Conservation (phyloP, 2,113 vertebrate species). For the Myotis brandtii region DNA sequence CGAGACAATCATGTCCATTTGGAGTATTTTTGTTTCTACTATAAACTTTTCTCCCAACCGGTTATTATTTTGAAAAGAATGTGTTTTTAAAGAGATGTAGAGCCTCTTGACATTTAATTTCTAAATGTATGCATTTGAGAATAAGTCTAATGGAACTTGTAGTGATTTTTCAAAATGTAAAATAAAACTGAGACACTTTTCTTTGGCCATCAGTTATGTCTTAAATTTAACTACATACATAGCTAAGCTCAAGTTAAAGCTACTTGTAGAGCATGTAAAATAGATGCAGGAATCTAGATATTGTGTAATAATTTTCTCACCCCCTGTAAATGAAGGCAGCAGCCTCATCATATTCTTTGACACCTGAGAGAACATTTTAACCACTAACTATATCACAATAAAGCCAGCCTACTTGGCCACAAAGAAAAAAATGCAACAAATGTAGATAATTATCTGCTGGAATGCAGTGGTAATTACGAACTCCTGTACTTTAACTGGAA, state of each 20-base stretch:
- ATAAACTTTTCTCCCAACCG: not conserved
- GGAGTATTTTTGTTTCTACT: not conserved
- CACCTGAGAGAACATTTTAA: not conserved
- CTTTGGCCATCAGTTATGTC: not conserved
- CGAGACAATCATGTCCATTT: not conserved
- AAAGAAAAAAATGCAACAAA: not conserved
- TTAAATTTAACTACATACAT: not conserved
- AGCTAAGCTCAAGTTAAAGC: not conserved
- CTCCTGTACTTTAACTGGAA: slow-evolving; percentile 45
- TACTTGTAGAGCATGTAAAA: not conserved
- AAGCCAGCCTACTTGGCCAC: not conserved
- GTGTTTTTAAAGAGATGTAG: slow-evolving; percentile 52
- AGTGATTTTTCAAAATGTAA: not conserved
- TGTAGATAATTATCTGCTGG: slow-evolving; percentile 38
- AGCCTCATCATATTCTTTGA: not conserved
- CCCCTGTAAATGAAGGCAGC: not conserved
- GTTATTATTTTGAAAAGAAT: slow-evolving; percentile 42
- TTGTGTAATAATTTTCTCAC: not conserved
- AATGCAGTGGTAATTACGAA: slow-evolving; percentile 50
- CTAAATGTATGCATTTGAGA: not conserved
- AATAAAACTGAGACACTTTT: not conserved
- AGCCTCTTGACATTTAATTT: slow-evolving; percentile 54
- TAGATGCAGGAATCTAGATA: not conserved
- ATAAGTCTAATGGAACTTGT: slow-evolving; percentile 45
- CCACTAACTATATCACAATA: not conserved